phyloP scores from a whole-genome alignment of 2,113 vertebrate genomes.

The Zosterops pallidus region DNA sequence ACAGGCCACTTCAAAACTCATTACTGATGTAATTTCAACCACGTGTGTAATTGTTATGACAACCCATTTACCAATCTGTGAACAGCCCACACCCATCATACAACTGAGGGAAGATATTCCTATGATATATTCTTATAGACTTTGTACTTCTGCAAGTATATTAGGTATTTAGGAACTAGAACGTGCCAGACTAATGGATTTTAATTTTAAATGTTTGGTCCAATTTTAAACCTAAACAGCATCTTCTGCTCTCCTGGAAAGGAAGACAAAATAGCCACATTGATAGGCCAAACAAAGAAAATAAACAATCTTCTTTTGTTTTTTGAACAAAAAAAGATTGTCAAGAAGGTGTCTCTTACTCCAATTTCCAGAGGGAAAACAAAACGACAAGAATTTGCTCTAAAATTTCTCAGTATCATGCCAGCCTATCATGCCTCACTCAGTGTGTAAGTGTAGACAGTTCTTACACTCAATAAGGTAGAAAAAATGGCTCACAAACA shows the following conservation, averaged over 20 bases:
- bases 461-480: neutral
- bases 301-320: too few species aligned
- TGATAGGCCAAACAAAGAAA: neutral
- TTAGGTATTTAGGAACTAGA: neutral
- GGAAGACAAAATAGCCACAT: neutral
- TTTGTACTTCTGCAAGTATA: neutral
- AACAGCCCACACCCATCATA: neutral
- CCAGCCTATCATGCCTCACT: neutral
- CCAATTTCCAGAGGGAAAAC: rapidly evolving
- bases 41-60: rapidly evolving
- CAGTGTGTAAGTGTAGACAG: neutral
- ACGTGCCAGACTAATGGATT: neutral
- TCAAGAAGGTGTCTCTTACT: neutral
- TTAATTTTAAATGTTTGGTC: neutral
- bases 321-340: neutral
- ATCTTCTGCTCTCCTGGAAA: neutral
- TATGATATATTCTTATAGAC: neutral
- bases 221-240: neutral
- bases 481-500: neutral
- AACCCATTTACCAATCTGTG: neutral
- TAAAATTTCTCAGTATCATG: neutral
- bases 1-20: neutral
- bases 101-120: neutral
- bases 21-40: neutral
- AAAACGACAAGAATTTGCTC: neutral